Evolutionary conservation across 2,888 invertebrate genomes (phyloP), one percentile per base, ranked within the genome.

Genomic region (Drosophila multiciliata): DNA sequence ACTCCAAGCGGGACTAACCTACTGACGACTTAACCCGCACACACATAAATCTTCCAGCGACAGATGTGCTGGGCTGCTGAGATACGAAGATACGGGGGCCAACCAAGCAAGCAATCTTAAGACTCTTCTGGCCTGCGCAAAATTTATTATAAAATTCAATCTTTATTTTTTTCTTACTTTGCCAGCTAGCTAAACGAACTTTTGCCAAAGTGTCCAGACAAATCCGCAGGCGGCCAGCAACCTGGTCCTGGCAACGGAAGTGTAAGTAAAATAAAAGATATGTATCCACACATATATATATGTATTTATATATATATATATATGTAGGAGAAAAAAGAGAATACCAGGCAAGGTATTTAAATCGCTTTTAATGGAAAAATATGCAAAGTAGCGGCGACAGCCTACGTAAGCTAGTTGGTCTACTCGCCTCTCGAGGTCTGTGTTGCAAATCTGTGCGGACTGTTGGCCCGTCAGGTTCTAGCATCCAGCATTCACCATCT

Each of bases 311-410:
- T 36, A 66, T 61, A 61, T 50, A 55, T 45, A 42, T 32, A 42
- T 49, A 40, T 58, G 33, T 57, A 45, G 57, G 38, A 68, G 45
- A 60, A 73, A 55, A 75, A 66, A 64, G 50, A 62, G 52, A 82
- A 84, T 70, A 64, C 59, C 82, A 61, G 64, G 65, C 73, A 68
- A 85, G 80, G 89, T 85, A 85, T 85, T 85, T 85, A 85, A 89
- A 89, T 85, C 85, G 85, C 67, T 83, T 89, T 87, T 87, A 87
- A 87, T 87, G 90, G 89, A 87, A 87, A 87, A 87, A 87, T 87
- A 87, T 87, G 87, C 87, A 87, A 90, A 87, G 78, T 73, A 86
- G 82, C 66, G 65, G 69, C 69, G 48, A 66, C 70, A 42, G 75
- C 78, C 80, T 80, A 73, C 73, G 73, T 82, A 73, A 83, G 83